phyloP scores from a whole-genome alignment of 2,113 vertebrate species.

The Miniopterus natalensis region DNA sequence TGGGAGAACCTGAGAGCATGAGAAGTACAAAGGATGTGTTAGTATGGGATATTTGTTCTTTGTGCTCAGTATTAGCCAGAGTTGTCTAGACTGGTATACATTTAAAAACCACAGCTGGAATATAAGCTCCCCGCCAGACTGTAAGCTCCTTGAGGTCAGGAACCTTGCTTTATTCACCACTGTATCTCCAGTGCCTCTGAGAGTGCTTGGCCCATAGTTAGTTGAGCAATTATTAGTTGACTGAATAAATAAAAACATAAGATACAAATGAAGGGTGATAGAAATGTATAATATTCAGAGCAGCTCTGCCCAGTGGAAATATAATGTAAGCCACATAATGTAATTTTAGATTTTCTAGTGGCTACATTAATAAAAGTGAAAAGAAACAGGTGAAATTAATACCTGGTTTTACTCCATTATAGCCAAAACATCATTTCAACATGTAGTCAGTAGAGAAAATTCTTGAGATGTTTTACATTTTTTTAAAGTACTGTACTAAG shows the following conservation, averaged over 20 bases:
- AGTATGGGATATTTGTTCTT: background rate
- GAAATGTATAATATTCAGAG: background rate
- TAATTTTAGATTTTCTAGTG: slow-evolving; percentile 4
- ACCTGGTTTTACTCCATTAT: background rate
- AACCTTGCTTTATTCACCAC: background rate
- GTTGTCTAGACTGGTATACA: background rate
- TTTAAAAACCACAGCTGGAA: background rate
- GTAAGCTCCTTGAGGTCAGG: background rate
- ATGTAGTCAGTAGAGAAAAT: background rate
- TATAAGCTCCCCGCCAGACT: background rate
- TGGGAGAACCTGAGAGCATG: slow-evolving; percentile 93
- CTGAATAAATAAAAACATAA: background rate
- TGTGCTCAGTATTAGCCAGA: background rate
- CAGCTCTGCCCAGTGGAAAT: background rate
- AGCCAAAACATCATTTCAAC: background rate
- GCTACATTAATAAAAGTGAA: background rate
- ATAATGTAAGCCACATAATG: background rate
- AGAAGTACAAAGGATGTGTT: background rate
- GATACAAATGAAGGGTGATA: background rate
- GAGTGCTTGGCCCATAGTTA: background rate
- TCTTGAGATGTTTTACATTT: background rate
- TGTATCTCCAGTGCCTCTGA: background rate
- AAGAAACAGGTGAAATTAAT: slow-evolving; percentile 17
- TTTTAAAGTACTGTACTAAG: background rate
- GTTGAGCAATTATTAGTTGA: background rate